Evolutionary conservation across 2,113 vertebrate species (phyloP), one percentile per base, ranked within the genome.

Genomic region (Takifugu flavidus): DNA sequence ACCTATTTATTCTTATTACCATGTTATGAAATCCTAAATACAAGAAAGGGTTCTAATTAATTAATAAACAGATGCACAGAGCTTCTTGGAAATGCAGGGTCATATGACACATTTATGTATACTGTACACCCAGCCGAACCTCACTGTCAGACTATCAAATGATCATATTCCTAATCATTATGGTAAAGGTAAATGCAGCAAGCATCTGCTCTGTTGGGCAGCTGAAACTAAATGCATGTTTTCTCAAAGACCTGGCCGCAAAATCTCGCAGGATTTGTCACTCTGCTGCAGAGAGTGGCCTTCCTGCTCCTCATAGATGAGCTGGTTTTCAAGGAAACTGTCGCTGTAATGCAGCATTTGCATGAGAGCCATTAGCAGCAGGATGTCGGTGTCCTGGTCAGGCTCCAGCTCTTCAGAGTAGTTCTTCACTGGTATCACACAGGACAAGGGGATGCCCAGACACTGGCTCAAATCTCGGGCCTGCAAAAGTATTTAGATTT

Each of bases 341-440:
- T 90, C 85, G 3, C 82, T 20, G 3, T 61, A 84, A 58, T 78
- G 74, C 2, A 90, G 64, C 57, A 89, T 89, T 51, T 89, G 86
- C 42, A 71, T 1, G 11, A 90, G 8, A 4, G 85, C 86, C 2
- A 20, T 70, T 2, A 89, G 71, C 10, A 91, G 79, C 73, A 90
- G 64, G 3, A 83, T 51, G 61, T 91, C 86, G 4, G 49, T 56
- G 7, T 66, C 25, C 25, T 28, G 65, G 25, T 87, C 67, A 53
- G 87, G 78, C 5, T 90, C 86, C 65, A 88, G 72, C 62, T 84
- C 83, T 29, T 72, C 49, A 5, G 75, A 81, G 86, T 91, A 91
- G 78, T 87, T 91, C 72, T 82, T 88, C 65, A 91, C 78, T 0
- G 87, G 90, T 7, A 91, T 14, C 49, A 89, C 59, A 14, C 51